Base-by-base conservation (phyloP, 64 coral and sea anemone genomes). In the Pocillopora verrucosa region DNA sequence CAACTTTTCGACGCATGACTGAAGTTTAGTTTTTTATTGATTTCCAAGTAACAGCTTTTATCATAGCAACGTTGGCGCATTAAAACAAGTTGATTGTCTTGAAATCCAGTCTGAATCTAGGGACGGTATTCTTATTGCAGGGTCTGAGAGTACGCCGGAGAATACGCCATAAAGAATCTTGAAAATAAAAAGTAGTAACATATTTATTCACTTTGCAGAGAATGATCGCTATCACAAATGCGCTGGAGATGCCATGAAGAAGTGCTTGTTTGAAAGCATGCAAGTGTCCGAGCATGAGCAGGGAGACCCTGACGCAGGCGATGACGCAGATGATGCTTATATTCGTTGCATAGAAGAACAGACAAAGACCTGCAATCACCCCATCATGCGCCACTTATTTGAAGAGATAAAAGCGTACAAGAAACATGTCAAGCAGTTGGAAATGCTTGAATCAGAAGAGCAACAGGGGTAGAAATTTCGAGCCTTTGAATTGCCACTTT, bases 151-250 rank as follows among this genome's bases (percentile, higher is more conserved):
- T 51, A 72, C 2, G 69, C 69, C 69, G n/a, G 36, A 76, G 34
- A 67, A 80, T 62, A 80, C 24, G 24, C 56, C 58, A 80, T 36
- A 36, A 77, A 19, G 76, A 51, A 77, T 77, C 76, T 77, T 77
- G 38, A 77, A 56, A 77, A 51, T 77, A 80, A 60, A n/a, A 60
- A 80, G 78, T 61, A 60, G 59, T 80, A 80, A 80, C 78, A 24
- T 24, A 60, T 80, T 80, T 80, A 62, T 80, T 24, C 59, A 60
- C 78, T 80, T 58, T 30, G 24, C 59, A 80, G 78, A 60, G 78
- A 80, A 80, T 61, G 78, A 80, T 80, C 58, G 78, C 58, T 80
- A 80, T 80, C n/a, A 80, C 78, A 80, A 80, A 80, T 80, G 78
- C 58, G 78, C 78, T 80, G 78, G 78, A 35, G 78, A 80, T 80